Conservation (phyloP, 2,113 vertebrate genomes). For the Rutilus rutilus region DNA sequence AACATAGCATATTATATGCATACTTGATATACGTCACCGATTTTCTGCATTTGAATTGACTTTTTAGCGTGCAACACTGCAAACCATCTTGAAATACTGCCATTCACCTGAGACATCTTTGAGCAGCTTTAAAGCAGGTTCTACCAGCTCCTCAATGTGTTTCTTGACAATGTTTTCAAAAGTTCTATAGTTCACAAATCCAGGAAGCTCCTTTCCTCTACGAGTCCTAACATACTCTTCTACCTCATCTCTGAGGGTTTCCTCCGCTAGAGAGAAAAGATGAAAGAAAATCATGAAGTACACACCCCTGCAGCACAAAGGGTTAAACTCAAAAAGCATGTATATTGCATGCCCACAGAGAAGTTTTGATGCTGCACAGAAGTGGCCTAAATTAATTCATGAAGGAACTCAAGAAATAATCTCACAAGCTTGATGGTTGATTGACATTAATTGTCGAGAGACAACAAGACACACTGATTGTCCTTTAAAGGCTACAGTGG, state of each 20-base stretch:
- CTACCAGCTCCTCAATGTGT: slow-evolving; percentile 64
- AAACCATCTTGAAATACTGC: background rate
- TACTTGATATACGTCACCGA: too few species aligned
- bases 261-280: slow-evolving; percentile 62
- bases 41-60: too few species aligned
- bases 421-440: background rate
- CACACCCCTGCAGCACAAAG: background rate
- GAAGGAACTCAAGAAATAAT: background rate
- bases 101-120: slow-evolving; percentile 58
- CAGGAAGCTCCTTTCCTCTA: slow-evolving; percentile 74
- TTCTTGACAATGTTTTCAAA: slow-evolving; percentile 74
- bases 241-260: background rate
- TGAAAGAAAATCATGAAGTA: background rate
- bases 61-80: background rate
- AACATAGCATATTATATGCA: background rate
- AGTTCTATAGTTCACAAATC: slow-evolving; percentile 72
- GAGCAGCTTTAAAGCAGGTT: slow-evolving; percentile 65
- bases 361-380: background rate
- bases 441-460: background rate
- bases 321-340: background rate
- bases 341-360: background rate
- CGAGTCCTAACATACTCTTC: slow-evolving; percentile 60
- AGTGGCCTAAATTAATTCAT: background rate
- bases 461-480: background rate
- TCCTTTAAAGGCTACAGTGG: background rate